These are phyloP conservation scores for Tetropium fuscum DNA, from an alignment of 2,888 invertebrate species.

Conservation along the genomic window DNA sequence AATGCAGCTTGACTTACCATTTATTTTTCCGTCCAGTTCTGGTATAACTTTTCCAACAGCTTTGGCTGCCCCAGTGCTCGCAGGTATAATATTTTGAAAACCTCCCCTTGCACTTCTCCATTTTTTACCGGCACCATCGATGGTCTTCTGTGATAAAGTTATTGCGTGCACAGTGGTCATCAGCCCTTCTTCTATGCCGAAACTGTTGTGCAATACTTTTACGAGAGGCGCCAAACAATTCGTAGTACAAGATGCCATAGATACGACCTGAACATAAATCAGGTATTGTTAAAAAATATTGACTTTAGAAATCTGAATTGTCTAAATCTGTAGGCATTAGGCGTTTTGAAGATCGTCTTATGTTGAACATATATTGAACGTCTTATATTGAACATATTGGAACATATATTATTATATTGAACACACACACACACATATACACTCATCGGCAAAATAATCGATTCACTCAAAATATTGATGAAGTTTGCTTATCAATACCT, in stretches of 20 bases:
- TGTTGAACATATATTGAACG: too few species aligned
- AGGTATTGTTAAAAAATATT: too few species aligned
- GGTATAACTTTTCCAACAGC: constrained; percentile 99
- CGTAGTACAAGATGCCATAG: constrained; percentile 99
- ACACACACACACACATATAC: too few species aligned
- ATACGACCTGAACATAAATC: constrained; percentile 77
- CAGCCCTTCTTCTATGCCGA: constrained; percentile 92
- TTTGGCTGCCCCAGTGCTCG: constrained; percentile 98
- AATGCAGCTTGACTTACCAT: too few species aligned
- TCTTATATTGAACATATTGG: too few species aligned
- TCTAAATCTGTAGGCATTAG: too few species aligned
- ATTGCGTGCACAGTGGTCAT: constrained; percentile 99
- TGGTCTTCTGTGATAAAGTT: constrained; percentile 98
- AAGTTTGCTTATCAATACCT: too few species aligned
- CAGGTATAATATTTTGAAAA: constrained; percentile 98
- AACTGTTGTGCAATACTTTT: constrained; percentile 97
- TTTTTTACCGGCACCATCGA: constrained; percentile 93
- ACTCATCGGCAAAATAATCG: too few species aligned
- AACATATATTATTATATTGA: too few species aligned
- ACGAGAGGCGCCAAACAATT: constrained; percentile 98
- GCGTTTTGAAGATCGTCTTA: too few species aligned
- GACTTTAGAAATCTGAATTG: too few species aligned
- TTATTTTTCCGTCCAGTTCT: constrained; percentile 94
- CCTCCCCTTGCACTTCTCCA: constrained; percentile 99
- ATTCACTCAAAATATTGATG: too few species aligned